phyloP scores from a whole-genome alignment of 2,888 invertebrate genomes.

The Cremastinae sp. region DNA sequence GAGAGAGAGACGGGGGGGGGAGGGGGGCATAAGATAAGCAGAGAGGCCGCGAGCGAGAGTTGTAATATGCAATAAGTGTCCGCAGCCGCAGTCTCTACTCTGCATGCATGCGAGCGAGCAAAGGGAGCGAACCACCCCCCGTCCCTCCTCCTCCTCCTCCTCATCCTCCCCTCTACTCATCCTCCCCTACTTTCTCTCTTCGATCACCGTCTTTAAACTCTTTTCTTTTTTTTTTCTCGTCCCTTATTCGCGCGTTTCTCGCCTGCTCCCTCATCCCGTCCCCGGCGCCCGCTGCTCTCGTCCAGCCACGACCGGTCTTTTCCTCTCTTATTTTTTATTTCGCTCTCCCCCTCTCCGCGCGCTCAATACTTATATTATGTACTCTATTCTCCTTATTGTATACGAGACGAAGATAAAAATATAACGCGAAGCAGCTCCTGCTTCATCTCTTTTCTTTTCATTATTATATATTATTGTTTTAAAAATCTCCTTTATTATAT shows the following conservation, averaged over 20 bases:
- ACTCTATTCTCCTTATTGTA: slow-evolving; percentile 36
- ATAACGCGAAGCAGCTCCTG: slow-evolving; percentile 58
- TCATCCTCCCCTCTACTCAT: slow-evolving; percentile 61
- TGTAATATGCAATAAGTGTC: too few relatives aligned
- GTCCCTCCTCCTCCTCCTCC: too few relatives aligned
- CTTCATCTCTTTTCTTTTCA: slow-evolving; percentile 1
- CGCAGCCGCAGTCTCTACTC: too few relatives aligned
- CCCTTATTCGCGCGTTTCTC: slow-evolving; percentile 21
- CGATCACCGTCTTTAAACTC: slow-evolving; percentile 22
- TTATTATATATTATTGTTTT: too few relatives aligned
- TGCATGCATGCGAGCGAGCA: too few relatives aligned
- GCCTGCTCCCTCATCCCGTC: not conserved
- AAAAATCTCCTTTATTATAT: too few relatives aligned
- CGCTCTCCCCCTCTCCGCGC: slow-evolving; percentile 14
- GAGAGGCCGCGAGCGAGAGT: not conserved
- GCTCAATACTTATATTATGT: slow-evolving; percentile 21
- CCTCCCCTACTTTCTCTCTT: slow-evolving; percentile 48
- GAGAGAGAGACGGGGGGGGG: slow-evolving; percentile 22
- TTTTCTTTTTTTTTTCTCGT: not conserved
- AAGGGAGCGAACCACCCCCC: slow-evolving; percentile 56
- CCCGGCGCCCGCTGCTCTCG: slow-evolving; percentile 11
- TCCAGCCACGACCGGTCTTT: not conserved
- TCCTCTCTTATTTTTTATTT: slow-evolving; percentile 21
- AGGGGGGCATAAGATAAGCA: slow-evolving; percentile 48
- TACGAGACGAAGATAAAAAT: slow-evolving; percentile 59